A percentile compares a stretch with the other conserved stretches of the same genome.
These are phyloP conservation scores for Erebia ligea DNA, from an alignment of 2,888 invertebrate species.

Conservation along the genomic window DNA sequence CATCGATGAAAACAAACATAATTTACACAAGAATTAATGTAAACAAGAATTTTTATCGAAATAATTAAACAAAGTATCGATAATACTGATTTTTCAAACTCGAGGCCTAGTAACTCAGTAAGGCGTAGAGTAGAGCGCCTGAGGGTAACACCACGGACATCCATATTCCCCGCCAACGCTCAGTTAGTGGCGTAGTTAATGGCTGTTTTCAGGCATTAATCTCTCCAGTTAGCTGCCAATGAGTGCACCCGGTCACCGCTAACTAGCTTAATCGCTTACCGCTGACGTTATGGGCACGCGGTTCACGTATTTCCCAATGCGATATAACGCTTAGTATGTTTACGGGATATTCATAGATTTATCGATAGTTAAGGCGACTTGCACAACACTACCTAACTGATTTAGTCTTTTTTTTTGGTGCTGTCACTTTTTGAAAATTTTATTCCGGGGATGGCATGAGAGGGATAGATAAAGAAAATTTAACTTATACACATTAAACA, in stretches of 20 bases:
- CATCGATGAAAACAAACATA: no score
- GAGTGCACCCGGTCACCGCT: background rate
- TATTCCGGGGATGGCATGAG: no score
- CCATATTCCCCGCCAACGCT: background rate
- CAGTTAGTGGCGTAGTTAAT: background rate
- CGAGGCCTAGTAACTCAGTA: background rate
- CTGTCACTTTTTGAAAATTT: no score
- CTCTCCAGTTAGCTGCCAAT: background rate
- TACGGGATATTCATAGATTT: background rate
- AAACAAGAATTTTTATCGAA: no score
- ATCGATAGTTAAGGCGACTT: no score
- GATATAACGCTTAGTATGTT: background rate
- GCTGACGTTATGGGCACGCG: background rate
- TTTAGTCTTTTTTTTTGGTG: no score
- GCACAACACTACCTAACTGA: no score
- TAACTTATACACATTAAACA: no score
- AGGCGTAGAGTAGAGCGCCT: background rate
- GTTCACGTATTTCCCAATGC: background rate
- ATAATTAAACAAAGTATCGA: background rate
- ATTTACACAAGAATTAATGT: no score
- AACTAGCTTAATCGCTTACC: background rate
- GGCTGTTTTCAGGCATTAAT: constrained; percentile 1
- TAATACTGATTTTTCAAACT: background rate
- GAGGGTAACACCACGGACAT: background rate
- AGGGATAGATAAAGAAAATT: no score